Evolutionary conservation across 2,888 invertebrate genomes (phyloP).

Genomic region (Mythimna pallens): DNA sequence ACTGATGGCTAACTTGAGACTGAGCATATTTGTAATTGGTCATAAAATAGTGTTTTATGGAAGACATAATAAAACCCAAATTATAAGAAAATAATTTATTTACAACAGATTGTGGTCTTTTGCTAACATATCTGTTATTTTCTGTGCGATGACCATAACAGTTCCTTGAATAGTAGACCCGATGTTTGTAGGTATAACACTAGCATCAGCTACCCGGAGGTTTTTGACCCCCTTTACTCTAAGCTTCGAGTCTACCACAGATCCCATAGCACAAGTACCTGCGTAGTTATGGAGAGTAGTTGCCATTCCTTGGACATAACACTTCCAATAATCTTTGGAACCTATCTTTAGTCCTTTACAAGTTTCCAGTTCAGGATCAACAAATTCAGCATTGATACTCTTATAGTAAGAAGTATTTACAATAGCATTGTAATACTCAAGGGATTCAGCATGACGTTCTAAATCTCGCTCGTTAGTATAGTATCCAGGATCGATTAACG

Average conservation of each 20-base stretch:
- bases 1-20: too few species aligned
- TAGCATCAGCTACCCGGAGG: constrained; percentile 93
- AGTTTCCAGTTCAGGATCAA: constrained; percentile 55
- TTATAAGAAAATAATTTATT: constrained; percentile 16
- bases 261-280: constrained; percentile 93
- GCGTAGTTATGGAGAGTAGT: constrained; percentile 84
- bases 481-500: constrained; percentile 91
- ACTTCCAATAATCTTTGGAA: constrained; percentile 92
- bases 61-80: background rate
- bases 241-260: constrained; percentile 92
- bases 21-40: background rate
- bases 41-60: background rate
- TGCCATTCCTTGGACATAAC: constrained; percentile 80
- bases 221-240: constrained; percentile 91
- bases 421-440: constrained; percentile 70
- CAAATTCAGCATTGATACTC: constrained; percentile 72
- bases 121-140: constrained; percentile 69
- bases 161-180: constrained; percentile 93
- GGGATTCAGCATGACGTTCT: constrained; percentile 77
- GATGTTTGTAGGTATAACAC: constrained; percentile 92
- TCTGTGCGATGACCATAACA: constrained; percentile 94
- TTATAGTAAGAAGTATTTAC: constrained; percentile 82
- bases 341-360: constrained; percentile 67
- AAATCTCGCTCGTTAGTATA: constrained; percentile 87
- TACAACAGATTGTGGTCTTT: constrained; percentile 26